Evolutionary conservation across 2,113 vertebrate genomes (phyloP), one percentile per base, ranked within the genome.

Genomic region (Mastomys coucha): DNA sequence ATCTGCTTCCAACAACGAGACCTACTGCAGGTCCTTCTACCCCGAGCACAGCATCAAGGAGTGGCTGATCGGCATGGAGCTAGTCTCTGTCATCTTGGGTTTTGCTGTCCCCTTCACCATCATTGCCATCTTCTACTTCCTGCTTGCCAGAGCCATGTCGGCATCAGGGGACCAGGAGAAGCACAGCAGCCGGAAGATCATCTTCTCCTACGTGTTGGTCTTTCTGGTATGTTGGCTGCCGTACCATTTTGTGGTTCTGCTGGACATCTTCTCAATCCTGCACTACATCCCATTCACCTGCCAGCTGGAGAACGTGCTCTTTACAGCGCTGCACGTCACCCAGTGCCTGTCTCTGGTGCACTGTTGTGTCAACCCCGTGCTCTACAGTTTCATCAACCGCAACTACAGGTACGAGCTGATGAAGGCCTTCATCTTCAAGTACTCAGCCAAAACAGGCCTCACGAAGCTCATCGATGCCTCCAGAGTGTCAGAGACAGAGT

Each of bases 341-440:
- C 99, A 99, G 98, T 99, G 99, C 73, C 98, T 99, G 97, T 99
- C 99, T 0, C 98, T 99, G 7, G 97, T 99, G 58, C 99, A 99
- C 97, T 99, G 99, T 98, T 99, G 99, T 0, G 84, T 99, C 97
- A 99, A 99, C 97, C 99, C 99, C 0, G 98, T 99, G 88, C 98
- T 99, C 5, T 99, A 99, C 97, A 99, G 98, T 97, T 99, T 99
- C 98, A 99, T 99, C 96, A 98, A 99, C 98, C 98, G 99, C 92
- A 99, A 98, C 98, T 99, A 99, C 97, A 98, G 99, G 95, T 99
- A 99, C 0, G 99, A 99, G 98, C 99, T 99, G 85, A 99, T 99
- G 99, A 99, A 99, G 95, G 99, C 99, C 85, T 99, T 99, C 96
- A 99, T 99, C 96, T 99, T 99, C 98, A 99, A 99, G 98, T 99